A percentile compares a stretch with the other conserved stretches of the same genome.
Evolutionary conservation across 1,140 invertebrate species (phyloP).

Genomic region (Drosophila bifasciata): DNA sequence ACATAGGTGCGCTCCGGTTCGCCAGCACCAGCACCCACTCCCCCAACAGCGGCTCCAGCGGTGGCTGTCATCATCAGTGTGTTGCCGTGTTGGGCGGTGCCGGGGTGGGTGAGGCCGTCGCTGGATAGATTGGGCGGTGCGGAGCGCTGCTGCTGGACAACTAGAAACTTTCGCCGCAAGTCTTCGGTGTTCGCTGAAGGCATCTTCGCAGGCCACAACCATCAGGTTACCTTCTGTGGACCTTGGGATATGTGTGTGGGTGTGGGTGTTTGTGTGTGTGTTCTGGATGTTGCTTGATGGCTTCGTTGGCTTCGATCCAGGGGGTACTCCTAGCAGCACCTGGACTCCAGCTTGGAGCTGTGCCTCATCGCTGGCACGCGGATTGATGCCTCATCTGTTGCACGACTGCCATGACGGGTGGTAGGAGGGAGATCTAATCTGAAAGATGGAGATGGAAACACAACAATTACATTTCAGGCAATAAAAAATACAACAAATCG

Average conservation of each 20-base stretch:
- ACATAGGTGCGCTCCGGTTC: conserved; percentile 87
- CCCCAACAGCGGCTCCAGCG: conserved; percentile 2
- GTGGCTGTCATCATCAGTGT: conserved; percentile 42
- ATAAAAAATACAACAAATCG: conserved; percentile 29
- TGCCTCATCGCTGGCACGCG: too few relatives aligned
- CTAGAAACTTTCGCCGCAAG: conserved; percentile 83
- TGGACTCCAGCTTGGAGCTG: too few relatives aligned
- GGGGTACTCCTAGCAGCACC: conserved; percentile 8
- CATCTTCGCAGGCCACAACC: conserved; percentile 78
- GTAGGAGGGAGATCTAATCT: neutral
- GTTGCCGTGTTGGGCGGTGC: conserved; percentile 22
- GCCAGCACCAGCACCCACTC: conserved; percentile 4
- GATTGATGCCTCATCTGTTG: conserved; percentile 13
- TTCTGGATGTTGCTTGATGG: conserved; percentile 1
- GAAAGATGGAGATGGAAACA: too few relatives aligned
- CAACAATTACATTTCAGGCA: conserved; percentile 18
- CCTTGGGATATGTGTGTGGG: conserved; percentile 33
- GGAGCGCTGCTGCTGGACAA: conserved; percentile 80
- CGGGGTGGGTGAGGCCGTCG: conserved; percentile 36
- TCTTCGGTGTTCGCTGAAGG: conserved; percentile 83
- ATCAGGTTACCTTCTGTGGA: conserved; percentile 59
- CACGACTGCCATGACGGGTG: conserved; percentile 34
- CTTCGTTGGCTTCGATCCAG: too few relatives aligned
- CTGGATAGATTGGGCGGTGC: conserved; percentile 69
- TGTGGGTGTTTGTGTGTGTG: conserved; percentile 1